These are phyloP conservation scores for Trematomus loennbergii DNA, from an alignment of 2,113 vertebrate species.

Conservation along the genomic window DNA sequence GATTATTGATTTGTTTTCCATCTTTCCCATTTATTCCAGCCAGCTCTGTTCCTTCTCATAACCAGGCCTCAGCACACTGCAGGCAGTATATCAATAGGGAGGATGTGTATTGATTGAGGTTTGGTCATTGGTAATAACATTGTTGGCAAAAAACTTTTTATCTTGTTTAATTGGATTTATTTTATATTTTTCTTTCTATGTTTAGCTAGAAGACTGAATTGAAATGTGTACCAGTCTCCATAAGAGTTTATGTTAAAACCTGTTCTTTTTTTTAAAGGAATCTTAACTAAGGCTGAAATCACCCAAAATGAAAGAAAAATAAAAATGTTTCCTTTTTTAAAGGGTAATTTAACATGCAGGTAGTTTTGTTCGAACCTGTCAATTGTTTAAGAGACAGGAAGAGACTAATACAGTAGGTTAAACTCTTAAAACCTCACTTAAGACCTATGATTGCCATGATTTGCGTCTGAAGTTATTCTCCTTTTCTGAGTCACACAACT, in stretches of 20 bases:
- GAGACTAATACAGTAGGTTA: too few species aligned
- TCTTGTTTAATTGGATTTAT: background rate
- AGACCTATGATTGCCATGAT: background rate
- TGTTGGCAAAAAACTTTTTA: background rate
- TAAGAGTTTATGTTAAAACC: too few species aligned
- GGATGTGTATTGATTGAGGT: background rate
- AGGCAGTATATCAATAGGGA: slow-evolving; percentile 31
- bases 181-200: background rate
- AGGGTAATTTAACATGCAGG: background rate
- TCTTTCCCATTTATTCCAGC: slow-evolving; percentile 24
- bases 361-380: background rate
- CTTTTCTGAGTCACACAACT: background rate
- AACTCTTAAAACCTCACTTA: background rate
- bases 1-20: slow-evolving; percentile 33
- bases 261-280: too few species aligned
- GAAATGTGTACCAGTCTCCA: too few species aligned
- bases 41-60: background rate
- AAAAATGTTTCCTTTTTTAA: background rate
- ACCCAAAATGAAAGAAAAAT: background rate
- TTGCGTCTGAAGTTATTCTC: background rate
- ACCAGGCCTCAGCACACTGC: background rate
- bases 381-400: background rate
- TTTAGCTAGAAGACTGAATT: too few species aligned
- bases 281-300: too few species aligned
- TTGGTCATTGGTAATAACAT: background rate